A percentile compares a stretch with the other conserved stretches of the same genome.
Conservation (phyloP, 2,113 vertebrate genomes). For the Dromas ardeola region DNA sequence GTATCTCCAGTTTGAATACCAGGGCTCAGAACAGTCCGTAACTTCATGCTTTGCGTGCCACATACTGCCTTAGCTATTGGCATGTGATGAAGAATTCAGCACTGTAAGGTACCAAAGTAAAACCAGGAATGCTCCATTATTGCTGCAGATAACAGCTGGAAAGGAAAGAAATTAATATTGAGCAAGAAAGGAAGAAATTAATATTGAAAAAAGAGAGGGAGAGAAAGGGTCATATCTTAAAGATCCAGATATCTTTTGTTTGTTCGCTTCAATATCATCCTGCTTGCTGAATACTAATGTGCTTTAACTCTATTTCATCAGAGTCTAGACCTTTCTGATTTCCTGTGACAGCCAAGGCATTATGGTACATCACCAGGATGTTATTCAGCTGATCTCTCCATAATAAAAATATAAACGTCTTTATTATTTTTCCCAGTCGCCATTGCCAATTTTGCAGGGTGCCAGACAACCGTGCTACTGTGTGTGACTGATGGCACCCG, state of each 20-base stretch:
- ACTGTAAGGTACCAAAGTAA: not conserved
- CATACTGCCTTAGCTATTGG: not conserved
- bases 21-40: not conserved
- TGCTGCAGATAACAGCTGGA: not conserved
- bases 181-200: not conserved
- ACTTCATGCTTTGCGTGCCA: not conserved
- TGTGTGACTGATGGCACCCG: not conserved
- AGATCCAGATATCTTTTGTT: not conserved
- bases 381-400: not conserved
- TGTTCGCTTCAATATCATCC: not conserved
- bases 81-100: not conserved
- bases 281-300: not conserved
- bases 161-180: not conserved
- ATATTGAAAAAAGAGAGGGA: not conserved
- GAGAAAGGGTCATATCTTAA: not conserved
- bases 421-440: constrained; percentile 23
- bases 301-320: not conserved
- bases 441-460: not conserved
- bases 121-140: not conserved
- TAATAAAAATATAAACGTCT: constrained; percentile 50
- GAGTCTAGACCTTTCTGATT: not conserved
- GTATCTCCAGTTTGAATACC: not conserved
- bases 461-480: not conserved
- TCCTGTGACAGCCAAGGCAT: not conserved
- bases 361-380: not conserved